Base-by-base conservation (phyloP, 1,140 invertebrate species). In the Uloborus diversus region DNA sequence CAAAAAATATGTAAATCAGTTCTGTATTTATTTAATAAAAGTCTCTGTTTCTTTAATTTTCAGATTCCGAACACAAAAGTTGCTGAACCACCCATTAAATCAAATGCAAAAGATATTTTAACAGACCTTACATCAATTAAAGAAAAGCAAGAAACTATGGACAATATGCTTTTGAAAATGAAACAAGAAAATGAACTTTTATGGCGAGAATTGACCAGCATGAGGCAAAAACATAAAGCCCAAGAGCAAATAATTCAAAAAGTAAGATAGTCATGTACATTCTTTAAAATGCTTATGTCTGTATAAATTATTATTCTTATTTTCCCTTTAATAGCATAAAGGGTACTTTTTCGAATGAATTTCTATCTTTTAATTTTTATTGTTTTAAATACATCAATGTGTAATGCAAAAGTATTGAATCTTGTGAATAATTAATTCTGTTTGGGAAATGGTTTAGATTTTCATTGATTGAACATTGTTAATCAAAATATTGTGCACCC, bases 221-320 rank as follows among this genome's bases (percentile, higher is more conserved):
- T 99, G 2, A 88, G 96, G 47, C 94, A 97, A 82, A 97, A 98
- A 86, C 96, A 99, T 87, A 89, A 92, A 13, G 96, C 98, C 85
- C 97, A 99, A 86, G 96, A 98, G 84, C 94, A 97, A 88, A 97
- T 99, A 86, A 95, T 99, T 0, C 98, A 98, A 85, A 99, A 99
- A 91, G 87, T 96, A 20, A 95, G 97, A 84, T 94, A n/a, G 7
- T 7, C n/a, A 53, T 23, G n/a, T 53, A 14, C 7, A 9, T 53
- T 86, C 87, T 98, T 70, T 92, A 96, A 59, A 93, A 93, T 27
- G 87, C 97, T 4, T 64, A 64, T 13, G 35, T 64, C 30, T 51
- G 64, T 5, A 4, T 65, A 14, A n/a, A 65, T 20, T 64, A 2
- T 23, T 27, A 14, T 27, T 28, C n/a, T 57, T 14, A 7, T 7